These are phyloP conservation scores for Eubasilissa regina DNA, from an alignment of 1,140 invertebrate genomes.

Conservation along the genomic window DNA sequence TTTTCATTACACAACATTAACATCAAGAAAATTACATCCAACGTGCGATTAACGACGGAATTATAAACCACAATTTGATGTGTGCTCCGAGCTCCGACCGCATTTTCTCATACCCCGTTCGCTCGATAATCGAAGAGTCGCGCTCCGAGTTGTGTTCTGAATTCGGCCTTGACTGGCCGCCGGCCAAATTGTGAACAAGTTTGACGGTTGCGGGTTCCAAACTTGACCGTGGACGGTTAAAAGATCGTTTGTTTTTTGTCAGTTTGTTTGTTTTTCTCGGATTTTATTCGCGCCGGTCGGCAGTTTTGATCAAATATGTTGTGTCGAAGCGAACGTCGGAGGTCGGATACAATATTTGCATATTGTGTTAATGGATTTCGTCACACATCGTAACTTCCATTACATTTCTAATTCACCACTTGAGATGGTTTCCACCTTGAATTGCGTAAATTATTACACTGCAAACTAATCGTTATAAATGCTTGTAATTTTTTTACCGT, in stretches of 20 bases:
- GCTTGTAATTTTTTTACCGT: no score
- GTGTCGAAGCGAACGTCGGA: neutral
- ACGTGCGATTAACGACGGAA: neutral
- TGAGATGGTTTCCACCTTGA: no score
- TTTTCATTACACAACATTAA: constrained; percentile 34
- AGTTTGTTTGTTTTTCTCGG: constrained; percentile 4
- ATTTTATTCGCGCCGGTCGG: constrained; percentile 4
- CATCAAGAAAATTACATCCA: neutral
- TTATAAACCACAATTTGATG: neutral
- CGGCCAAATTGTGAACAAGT: constrained; percentile 26
- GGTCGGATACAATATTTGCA: neutral
- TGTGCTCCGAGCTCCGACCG: neutral
- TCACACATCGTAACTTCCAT: no score
- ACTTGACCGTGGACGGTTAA: constrained; percentile 39
- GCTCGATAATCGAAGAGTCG: neutral
- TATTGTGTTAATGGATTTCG: constrained; percentile 7
- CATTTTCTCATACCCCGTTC: neutral
- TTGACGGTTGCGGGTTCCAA: constrained; percentile 28
- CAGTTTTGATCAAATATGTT: neutral
- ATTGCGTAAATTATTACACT: no score
- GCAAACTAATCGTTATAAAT: no score
- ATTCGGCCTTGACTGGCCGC: constrained; percentile 3
- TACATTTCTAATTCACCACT: no score
- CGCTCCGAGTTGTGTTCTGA: neutral
- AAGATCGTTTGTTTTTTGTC: constrained; percentile 28